Percentiles rank a stretch among this genome's conserved stretches.
phyloP scores from a whole-genome alignment of 2,888 invertebrate species.

The Chloromyia formosa region DNA sequence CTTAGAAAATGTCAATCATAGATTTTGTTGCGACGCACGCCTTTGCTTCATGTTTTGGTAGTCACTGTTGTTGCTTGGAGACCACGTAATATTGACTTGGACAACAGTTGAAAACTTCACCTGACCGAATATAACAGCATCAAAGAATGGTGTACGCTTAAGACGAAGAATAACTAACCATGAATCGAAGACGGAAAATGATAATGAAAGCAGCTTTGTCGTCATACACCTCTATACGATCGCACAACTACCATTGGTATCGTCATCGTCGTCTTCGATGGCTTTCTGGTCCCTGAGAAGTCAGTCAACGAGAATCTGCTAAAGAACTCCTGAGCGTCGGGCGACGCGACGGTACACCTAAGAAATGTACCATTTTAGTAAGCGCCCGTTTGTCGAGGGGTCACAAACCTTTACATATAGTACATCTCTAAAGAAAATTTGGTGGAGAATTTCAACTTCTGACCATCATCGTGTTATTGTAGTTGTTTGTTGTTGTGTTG shows the following conservation, averaged over 20 bases:
- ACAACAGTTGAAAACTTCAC: background rate
- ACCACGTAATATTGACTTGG: too few species aligned
- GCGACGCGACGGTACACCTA: slow-evolving; percentile 47
- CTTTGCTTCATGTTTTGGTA: too few species aligned
- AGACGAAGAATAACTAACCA: slow-evolving; percentile 47
- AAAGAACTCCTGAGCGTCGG: slow-evolving; percentile 45
- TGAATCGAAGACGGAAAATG: slow-evolving; percentile 47
- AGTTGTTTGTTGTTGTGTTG: slow-evolving; percentile 10
- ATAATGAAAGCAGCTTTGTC: slow-evolving; percentile 38
- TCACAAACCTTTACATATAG: slow-evolving; percentile 53
- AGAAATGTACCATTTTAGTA: slow-evolving; percentile 61
- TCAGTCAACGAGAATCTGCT: slow-evolving; percentile 44
- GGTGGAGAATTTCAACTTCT: slow-evolving; percentile 20
- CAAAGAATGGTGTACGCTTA: slow-evolving; percentile 31
- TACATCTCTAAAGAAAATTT: slow-evolving; percentile 28
- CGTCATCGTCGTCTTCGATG: slow-evolving; percentile 29
- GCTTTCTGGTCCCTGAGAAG: slow-evolving; percentile 30
- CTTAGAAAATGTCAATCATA: too few species aligned
- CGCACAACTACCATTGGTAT: background rate
- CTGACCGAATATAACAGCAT: slow-evolving; percentile 1
- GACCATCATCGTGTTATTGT: slow-evolving; percentile 24
- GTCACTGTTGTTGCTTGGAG: too few species aligned
- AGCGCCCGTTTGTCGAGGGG: slow-evolving; percentile 64
- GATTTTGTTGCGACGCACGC: too few species aligned
- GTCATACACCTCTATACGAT: slow-evolving; percentile 7